Percentiles rank a stretch among this genome's conserved stretches.
These are phyloP conservation scores for Drosophila aff. DNA, from an alignment of 1,140 invertebrate species.

Conservation along the genomic window DNA sequence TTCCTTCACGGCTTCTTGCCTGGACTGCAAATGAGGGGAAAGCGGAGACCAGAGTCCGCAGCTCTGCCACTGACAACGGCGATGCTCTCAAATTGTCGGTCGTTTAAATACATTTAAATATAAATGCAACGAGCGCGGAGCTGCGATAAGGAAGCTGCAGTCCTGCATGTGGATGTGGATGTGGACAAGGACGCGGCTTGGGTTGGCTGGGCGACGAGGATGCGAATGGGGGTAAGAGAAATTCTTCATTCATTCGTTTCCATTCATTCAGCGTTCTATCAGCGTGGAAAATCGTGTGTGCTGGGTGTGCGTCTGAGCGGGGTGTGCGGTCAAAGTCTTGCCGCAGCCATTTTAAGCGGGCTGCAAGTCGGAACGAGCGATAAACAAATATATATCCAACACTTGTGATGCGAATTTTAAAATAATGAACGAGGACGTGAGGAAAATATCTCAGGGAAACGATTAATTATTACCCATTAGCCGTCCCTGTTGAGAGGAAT, in stretches of 20 bases:
- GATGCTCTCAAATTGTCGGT: slow-evolving; percentile 82
- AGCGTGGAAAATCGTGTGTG: slow-evolving; percentile 58
- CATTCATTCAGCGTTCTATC: slow-evolving; percentile 71
- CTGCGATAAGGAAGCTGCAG: slow-evolving; percentile 67
- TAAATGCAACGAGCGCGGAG: slow-evolving; percentile 63
- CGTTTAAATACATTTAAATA: slow-evolving; percentile 84
- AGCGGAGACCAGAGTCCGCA: not conserved
- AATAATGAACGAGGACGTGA: slow-evolving; percentile 60
- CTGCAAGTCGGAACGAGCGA: slow-evolving; percentile 56
- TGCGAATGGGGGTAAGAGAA: slow-evolving; percentile 56
- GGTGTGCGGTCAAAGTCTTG: slow-evolving; percentile 52
- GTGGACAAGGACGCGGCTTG: slow-evolving; percentile 23
- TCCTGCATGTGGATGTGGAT: slow-evolving; percentile 26
- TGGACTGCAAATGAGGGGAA: slow-evolving; percentile 65
- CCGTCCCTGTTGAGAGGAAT: too few relatives aligned
- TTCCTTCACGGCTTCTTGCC: slow-evolving; percentile 30
- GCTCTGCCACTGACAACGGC: slow-evolving; percentile 58
- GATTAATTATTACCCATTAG: slow-evolving; percentile 45
- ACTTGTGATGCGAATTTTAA: slow-evolving; percentile 77
- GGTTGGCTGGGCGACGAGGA: not conserved
- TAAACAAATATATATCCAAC: slow-evolving; percentile 78
- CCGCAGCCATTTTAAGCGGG: slow-evolving; percentile 66
- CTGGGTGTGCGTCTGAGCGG: slow-evolving; percentile 2
- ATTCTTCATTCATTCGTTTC: slow-evolving; percentile 77
- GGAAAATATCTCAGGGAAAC: not conserved